Evolutionary conservation across 2,113 vertebrate genomes (phyloP), one percentile per base, ranked within the genome.

Genomic region (Gorsachius goisagi): DNA sequence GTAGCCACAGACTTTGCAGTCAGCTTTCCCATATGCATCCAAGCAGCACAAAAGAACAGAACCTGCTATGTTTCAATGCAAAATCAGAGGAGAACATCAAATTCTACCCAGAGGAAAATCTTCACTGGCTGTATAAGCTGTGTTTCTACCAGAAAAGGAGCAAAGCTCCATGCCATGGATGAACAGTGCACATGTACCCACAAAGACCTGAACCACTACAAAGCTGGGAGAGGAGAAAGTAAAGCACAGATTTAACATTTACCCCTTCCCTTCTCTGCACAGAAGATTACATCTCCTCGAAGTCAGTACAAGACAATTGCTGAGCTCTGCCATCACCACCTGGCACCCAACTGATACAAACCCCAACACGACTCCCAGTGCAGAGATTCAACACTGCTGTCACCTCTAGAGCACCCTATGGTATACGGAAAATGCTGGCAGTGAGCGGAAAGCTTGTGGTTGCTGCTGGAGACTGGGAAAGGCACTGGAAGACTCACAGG

Each of bases 311-410:
- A 75, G 30, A 26, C 32, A 90, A 66, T 6, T 75, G 12, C 80
- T 87, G 66, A 89, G 66, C 47, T 92, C 49, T 91, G 76, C 69
- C 66, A 22, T 55, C 53, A 11, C 12, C 39, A 18, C 30, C 32
- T 18, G 50, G 72, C 44, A 39, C 49, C 15, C 86, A 69, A n/a
- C 13, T 37, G 72, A 75, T 6, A 44, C 32, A 75, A 62, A 58
- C 13, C 47, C 27, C 74, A 77, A 16, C 33, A 63, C 0, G 0
- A 12, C 16, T 45, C 59, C 60, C 66, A 45, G 0, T 13, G 37
- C 52, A 84, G 56, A 82, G 27, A 41, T 27, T 45, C 60, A 76
- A 39, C 44, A 39, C 12, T 2, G 6, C 41, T 28, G 37, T 2
- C 68, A 47, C 10, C 58, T 64, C 73, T 10, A 22, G 71, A 76